Evolutionary conservation across 2,797 vertebrate genomes (phyloP).

Genomic region (Myripristis jacobus): DNA sequence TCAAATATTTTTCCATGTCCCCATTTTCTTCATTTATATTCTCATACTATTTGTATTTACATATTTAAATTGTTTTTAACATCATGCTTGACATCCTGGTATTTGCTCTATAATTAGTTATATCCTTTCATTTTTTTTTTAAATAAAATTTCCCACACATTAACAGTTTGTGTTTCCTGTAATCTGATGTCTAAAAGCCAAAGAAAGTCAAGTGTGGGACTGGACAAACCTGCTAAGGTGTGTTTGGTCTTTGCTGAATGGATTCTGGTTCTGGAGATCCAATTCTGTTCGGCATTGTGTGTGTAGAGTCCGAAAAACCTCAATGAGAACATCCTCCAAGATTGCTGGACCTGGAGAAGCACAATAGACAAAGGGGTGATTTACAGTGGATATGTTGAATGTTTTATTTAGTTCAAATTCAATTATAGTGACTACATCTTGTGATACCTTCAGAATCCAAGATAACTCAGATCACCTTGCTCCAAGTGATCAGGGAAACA

Average conservation of each 20-base stretch:
- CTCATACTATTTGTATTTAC: too few species aligned
- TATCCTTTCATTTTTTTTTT: background rate
- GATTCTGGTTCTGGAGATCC: constrained; percentile 92
- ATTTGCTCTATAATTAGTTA: too few species aligned
- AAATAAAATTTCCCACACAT: background rate
- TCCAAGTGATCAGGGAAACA: background rate
- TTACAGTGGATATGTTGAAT: background rate
- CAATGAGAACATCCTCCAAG: constrained; percentile 96
- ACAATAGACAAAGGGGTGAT: background rate
- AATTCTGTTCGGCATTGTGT: constrained; percentile 94
- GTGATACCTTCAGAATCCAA: too few species aligned
- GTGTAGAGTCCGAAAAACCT: constrained; percentile 95
- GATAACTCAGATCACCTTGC: background rate
- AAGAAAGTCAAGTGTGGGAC: background rate
- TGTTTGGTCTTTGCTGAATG: constrained; percentile 95
- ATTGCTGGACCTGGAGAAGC: constrained; percentile 92
- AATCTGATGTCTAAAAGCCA: background rate
- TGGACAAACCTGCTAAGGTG: constrained; percentile 93
- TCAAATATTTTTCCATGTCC: too few species aligned
- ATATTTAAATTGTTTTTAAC: too few species aligned
- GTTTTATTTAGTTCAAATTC: too few species aligned
- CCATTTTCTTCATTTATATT: too few species aligned
- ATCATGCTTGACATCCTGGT: too few species aligned
- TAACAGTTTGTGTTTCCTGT: background rate
- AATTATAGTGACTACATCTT: too few species aligned